Base-by-base conservation (phyloP, 2,113 vertebrate genomes). In the Nyctereutes procyonoides region DNA sequence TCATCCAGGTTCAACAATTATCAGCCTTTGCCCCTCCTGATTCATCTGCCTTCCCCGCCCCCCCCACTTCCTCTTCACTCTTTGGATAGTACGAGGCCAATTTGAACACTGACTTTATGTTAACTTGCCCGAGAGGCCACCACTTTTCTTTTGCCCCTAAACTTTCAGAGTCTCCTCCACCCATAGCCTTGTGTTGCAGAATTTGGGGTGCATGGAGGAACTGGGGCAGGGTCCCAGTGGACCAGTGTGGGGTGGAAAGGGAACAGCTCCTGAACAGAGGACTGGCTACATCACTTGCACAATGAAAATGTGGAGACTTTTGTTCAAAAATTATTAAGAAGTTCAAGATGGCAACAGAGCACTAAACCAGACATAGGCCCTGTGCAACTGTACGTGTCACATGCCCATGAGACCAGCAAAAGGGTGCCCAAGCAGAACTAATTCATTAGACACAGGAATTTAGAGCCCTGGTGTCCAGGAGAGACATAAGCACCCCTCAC, bases 321-420 rank as follows among this genome's bases (percentile, higher is more conserved):
- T n/a, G 38, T 88, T 93, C 53, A 77, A n/a, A 93, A 69, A 35
- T 53, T 74, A 80, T 30, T 16, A 30, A 76, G 56, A 48, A 14
- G 28, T 69, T 91, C 28, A 84, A 71, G 82, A 58, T 35, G n/a
- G 60, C 19, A 11, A 58, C 2, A 38, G 63, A 77, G 32, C 55
- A 3, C 20, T 8, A 15, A 55, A 63, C 28, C 55, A 30, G 15
- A 58, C 1, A 0, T 10, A 2, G 20, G 28, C 30, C 53, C 32
- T n/a, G 3, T 15, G 26, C 2, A 22, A 17, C 56, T 0, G 1
- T n/a, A 7, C 0, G 16, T 62, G 32, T 56, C 63, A 38, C 9
- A 0, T 26, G 62, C n/a, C 60, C n/a, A 0, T 0, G 65, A n/a
- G 43, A 30, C 77, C 51, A 26, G 76, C 86, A 48, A n/a, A 67